Conservation (phyloP, 2,797 vertebrate species). For the Ctenopoma kingsleyae region DNA sequence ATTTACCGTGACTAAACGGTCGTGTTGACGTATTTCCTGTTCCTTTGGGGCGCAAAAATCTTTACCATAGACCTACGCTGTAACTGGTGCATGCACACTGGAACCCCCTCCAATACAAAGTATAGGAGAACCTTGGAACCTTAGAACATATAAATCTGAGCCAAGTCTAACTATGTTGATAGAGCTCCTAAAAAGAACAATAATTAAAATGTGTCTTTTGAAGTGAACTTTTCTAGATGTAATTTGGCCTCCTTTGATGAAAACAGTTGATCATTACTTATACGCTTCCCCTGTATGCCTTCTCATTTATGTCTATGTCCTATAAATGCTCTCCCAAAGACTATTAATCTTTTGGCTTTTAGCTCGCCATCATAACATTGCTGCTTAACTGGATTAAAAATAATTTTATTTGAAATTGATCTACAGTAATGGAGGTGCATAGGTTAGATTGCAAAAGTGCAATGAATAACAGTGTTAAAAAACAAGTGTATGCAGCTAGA, state of each 20-base stretch:
- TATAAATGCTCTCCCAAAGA: conserved; percentile 6
- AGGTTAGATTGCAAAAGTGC: background rate
- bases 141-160: background rate
- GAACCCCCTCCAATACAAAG: too few species aligned
- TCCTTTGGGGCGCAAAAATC: too few species aligned
- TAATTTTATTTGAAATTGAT: conserved; percentile 14
- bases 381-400: conserved; percentile 20
- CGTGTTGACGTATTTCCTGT: background rate
- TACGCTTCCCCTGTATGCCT: background rate
- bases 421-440: background rate
- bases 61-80: too few species aligned
- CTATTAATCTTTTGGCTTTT: conserved; percentile 51
- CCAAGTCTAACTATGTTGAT: background rate
- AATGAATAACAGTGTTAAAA: background rate
- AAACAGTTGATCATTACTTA: conserved; percentile 7
- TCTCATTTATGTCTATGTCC: conserved; percentile 8
- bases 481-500: background rate
- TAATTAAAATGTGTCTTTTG: background rate
- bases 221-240: background rate
- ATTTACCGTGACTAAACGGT: too few species aligned
- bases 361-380: conserved; percentile 16
- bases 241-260: background rate
- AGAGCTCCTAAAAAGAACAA: background rate
- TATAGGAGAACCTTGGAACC: too few species aligned
- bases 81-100: too few species aligned